These are phyloP conservation scores for Atractosteus spatula DNA, from an alignment of 2,113 vertebrate genomes.

Conservation along the genomic window DNA sequence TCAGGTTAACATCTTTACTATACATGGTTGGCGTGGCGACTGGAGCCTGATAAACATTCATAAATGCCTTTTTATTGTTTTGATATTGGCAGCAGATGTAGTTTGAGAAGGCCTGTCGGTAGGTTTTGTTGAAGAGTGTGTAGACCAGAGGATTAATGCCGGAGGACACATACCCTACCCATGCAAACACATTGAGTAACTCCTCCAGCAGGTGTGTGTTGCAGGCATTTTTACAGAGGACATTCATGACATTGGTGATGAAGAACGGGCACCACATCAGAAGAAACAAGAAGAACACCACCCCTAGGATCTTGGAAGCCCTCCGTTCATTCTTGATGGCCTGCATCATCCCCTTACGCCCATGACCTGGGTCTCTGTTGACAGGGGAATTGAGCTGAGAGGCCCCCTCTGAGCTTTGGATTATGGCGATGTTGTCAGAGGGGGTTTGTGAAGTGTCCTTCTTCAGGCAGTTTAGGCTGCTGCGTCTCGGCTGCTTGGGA, in stretches of 20 bases:
- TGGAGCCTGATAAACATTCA: slow-evolving; percentile 72
- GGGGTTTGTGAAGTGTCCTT: slow-evolving; percentile 60
- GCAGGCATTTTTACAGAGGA: slow-evolving; percentile 83
- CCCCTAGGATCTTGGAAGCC: slow-evolving; percentile 94
- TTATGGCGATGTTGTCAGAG: slow-evolving; percentile 69
- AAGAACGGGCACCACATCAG: slow-evolving; percentile 99
- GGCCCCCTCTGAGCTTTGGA: slow-evolving; percentile 72
- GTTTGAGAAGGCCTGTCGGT: slow-evolving; percentile 90
- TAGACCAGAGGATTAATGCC: slow-evolving; percentile 95
- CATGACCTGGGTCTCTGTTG: slow-evolving; percentile 64
- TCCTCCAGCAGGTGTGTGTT: slow-evolving; percentile 79
- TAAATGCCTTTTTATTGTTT: slow-evolving; percentile 53
- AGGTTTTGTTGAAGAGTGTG: slow-evolving; percentile 95
- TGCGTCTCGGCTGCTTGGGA: slow-evolving; percentile 64
- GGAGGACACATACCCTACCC: slow-evolving; percentile 96
- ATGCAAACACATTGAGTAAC: slow-evolving; percentile 93
- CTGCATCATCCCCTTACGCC: slow-evolving; percentile 93
- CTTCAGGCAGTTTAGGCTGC: slow-evolving; percentile 76
- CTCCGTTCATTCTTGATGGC: slow-evolving; percentile 95
- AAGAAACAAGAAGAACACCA: slow-evolving; percentile 97
- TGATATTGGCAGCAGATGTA: slow-evolving; percentile 88
- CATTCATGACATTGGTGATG: slow-evolving; percentile 92
- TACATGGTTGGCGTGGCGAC: slow-evolving; percentile 70
- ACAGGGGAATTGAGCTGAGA: slow-evolving; percentile 79
- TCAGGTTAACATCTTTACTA: slow-evolving; percentile 74